Conservation (phyloP, 1,140 invertebrate species). For the Agrilus planipennis region DNA sequence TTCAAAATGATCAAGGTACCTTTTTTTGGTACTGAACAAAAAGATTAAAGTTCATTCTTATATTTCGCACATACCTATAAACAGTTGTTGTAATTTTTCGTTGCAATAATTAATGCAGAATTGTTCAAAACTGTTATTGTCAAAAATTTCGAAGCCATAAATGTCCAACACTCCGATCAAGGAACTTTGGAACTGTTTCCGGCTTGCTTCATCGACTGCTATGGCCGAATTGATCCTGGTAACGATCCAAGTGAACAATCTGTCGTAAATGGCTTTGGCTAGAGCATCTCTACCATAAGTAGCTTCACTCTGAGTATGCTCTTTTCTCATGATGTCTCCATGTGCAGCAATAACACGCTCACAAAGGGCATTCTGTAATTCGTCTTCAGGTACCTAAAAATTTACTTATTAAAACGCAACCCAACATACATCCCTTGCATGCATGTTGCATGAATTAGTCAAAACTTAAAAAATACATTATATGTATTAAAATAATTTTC, state of each 20-base stretch:
- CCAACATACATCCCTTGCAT: too few relatives aligned
- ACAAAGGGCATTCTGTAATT: slow-evolving; percentile 66
- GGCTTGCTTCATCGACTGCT: slow-evolving; percentile 42
- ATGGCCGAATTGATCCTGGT: slow-evolving; percentile 79
- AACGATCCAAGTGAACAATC: slow-evolving; percentile 88
- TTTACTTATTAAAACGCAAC: too few relatives aligned
- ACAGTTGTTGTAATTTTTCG: slow-evolving; percentile 92
- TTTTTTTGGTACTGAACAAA: too few relatives aligned
- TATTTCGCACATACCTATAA: slow-evolving; percentile 62
- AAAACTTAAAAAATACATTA: too few relatives aligned
- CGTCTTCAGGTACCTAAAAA: slow-evolving; percentile 55
- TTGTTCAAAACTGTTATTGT: slow-evolving; percentile 90
- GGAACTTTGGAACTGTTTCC: slow-evolving; percentile 57
- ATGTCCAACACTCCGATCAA: slow-evolving; percentile 94
- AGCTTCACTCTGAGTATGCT: slow-evolving; percentile 72
- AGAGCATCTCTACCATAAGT: slow-evolving; percentile 86
- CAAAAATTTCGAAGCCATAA: slow-evolving; percentile 96
- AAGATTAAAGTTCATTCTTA: too few relatives aligned
- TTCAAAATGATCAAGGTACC: too few relatives aligned
- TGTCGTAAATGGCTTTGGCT: slow-evolving; percentile 87
- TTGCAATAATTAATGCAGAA: slow-evolving; percentile 96
- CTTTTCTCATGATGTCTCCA: slow-evolving; percentile 89
- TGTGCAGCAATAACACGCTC: slow-evolving; percentile 84
- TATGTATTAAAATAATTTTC: too few relatives aligned
- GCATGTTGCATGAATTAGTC: too few relatives aligned